Evolutionary conservation across 2,888 invertebrate species (phyloP), one percentile per base, ranked within the genome.

Genomic region (Eucera pruinosa): DNA sequence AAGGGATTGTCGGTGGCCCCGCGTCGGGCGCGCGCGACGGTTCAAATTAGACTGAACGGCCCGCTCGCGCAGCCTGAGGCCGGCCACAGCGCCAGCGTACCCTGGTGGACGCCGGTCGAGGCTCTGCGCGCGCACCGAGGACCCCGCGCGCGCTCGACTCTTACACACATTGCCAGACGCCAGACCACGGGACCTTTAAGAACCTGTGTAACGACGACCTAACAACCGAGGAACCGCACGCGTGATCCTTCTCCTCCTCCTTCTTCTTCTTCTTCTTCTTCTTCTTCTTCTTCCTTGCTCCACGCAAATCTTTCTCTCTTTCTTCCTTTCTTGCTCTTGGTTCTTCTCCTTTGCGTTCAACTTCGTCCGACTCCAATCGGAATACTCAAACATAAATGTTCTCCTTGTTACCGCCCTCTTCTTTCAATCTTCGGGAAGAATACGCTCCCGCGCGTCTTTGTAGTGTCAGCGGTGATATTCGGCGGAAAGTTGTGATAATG

Each of bases 31-130:
- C 91, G 90, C 92, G 91, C 92, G 92, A 90, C 92, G 92, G 92
- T 92, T 92, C 92, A 92, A 92, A 92, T 92, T 92, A 91, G 91
- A 92, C 92, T 92, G 92, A 92, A 89, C 90, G 87, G 88, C 87
- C 90, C 89, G 90, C 90, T 90, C 88, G 90, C 88, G 90, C 84
- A 86, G 89, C 85, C 86, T 88, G 89, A 91, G 91, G 89, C 92
- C 92, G 92, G 91, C 89, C 88, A 89, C 90, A 89, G 89, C 86
- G 89, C 84, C 89, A 92, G 92, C 91, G 92, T 84, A 91, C 87
- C 89, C 91, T 91, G 83, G 89, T 87, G 91, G 92, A 88, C 86
- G 91, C 91, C 91, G 91, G 90, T 86, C 78, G 90, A 91, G 90
- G 86, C 90, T 91, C 86, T 89, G 90, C 91, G 91, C 91, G 91